A percentile compares a stretch with the other conserved stretches of the same genome.
Evolutionary conservation across 2,113 vertebrate species (phyloP).

Genomic region (Excalfactoria chinensis): DNA sequence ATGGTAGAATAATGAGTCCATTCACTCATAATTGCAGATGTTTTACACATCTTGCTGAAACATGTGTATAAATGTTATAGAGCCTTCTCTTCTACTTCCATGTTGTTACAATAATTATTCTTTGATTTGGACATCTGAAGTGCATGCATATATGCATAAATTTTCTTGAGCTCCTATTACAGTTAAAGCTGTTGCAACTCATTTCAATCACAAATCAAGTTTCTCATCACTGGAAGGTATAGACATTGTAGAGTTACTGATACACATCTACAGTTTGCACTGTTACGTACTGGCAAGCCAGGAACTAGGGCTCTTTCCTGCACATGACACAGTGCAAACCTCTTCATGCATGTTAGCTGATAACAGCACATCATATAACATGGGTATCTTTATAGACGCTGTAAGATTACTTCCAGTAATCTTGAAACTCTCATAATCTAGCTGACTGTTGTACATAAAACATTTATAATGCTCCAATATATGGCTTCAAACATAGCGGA

Average conservation of each 20-base stretch:
- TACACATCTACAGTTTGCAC: neutral
- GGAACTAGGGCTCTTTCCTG: neutral
- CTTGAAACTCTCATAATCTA: neutral
- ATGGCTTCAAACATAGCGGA: neutral
- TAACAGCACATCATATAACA: neutral
- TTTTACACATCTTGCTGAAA: conserved; percentile 67
- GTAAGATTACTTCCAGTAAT: neutral
- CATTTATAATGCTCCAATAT: neutral
- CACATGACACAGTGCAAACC: neutral
- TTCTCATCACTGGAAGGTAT: neutral
- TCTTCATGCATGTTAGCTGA: neutral
- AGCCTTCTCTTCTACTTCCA: conserved; percentile 5
- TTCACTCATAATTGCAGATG: conserved; percentile 68
- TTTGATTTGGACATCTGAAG: conserved; percentile 30
- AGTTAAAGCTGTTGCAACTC: neutral
- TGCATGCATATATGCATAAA: neutral
- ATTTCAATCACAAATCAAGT: conserved; percentile 16
- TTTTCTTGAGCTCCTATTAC: neutral
- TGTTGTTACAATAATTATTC: conserved; percentile 20
- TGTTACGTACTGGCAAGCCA: neutral
- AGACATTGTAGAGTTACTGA: neutral
- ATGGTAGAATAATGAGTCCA: conserved; percentile 40
- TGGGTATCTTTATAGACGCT: neutral
- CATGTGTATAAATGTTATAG: neutral
- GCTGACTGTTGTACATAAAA: neutral